Evolutionary conservation across 2,113 vertebrate genomes (phyloP), one percentile per base, ranked within the genome.

Genomic region (Sylvietta virens): DNA sequence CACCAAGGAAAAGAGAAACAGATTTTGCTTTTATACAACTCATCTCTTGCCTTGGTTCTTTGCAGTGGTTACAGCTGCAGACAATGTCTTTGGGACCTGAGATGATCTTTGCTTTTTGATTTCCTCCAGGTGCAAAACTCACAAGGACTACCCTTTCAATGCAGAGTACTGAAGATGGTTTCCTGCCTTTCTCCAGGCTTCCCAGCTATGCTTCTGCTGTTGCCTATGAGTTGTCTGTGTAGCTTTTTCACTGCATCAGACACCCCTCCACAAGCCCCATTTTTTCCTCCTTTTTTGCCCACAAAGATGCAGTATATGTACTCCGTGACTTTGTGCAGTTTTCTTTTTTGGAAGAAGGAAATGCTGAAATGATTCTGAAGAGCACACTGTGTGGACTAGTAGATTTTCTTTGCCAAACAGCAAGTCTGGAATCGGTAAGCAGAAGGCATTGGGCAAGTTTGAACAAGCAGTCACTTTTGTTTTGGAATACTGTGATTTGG

Each of bases 111-210:
- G 54, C 9, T 85, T 23, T 93, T 81, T 82, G 18, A 18, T 89
- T 60, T 81, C 67, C 28, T 80, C 33, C 76, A 98, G 97, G 90
- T 96, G 86, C 84, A 77, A 44, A 76, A 90, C 47, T 67, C 97
- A 96, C 92, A 95, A 97, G 90, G 94, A 77, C 1, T 98, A 98
- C 71, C 97, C 97, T 50, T 98, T 98, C 92, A 7, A 90, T 61
- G 92, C 91, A 37, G 97, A 97, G 51, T 98, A 96, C 90, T 98
- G 92, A 97, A 90, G 77, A 67, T 47, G 24, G 16, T 82, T 79
- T 56, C 85, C 70, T 91, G 94, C 66, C 64, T 85, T 74, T 67
- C 74, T 84, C 70, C 70, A 65, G 48, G 15, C 27, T 79, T 73
- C 30, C 62, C 42, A 40, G 64, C 69, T 91, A n/a, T 0, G 44